Conservation (phyloP, 2,113 vertebrate genomes). For the Smithornis capensis region DNA sequence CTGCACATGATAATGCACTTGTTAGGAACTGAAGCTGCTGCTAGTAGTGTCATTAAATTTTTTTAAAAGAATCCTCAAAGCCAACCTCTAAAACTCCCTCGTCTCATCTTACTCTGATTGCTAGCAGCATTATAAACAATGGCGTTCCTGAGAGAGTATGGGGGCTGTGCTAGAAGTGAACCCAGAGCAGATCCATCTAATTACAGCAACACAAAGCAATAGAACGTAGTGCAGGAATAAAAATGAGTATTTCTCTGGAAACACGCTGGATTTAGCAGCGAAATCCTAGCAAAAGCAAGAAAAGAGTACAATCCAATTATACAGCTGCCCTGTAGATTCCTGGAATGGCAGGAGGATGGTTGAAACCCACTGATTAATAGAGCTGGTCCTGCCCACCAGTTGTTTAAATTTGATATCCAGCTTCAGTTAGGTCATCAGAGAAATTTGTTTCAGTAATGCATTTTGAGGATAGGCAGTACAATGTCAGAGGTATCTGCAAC, state of each 20-base stretch:
- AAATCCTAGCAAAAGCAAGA: neutral
- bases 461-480: neutral
- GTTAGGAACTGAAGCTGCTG: conserved; percentile 4
- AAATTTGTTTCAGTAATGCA: neutral
- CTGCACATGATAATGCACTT: conserved; percentile 33
- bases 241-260: neutral
- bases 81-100: conserved; percentile 25
- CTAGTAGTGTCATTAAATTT: neutral
- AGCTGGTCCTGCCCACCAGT: neutral
- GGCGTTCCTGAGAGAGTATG: neutral
- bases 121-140: neutral
- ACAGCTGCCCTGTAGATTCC: neutral
- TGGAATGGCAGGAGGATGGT: neutral
- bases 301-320: accelerated
- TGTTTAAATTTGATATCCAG: neutral
- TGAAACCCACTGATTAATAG: neutral
- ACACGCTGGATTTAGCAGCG: neutral
- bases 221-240: neutral
- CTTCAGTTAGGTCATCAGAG: neutral
- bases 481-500: neutral
- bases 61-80: conserved; percentile 2
- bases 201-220: neutral
- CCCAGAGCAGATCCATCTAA: neutral
- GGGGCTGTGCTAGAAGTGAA: neutral
- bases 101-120: neutral